A percentile compares a stretch with the other conserved stretches of the same genome.
phyloP scores from a whole-genome alignment of 2,797 vertebrate species.

The Choloepus didactylus region DNA sequence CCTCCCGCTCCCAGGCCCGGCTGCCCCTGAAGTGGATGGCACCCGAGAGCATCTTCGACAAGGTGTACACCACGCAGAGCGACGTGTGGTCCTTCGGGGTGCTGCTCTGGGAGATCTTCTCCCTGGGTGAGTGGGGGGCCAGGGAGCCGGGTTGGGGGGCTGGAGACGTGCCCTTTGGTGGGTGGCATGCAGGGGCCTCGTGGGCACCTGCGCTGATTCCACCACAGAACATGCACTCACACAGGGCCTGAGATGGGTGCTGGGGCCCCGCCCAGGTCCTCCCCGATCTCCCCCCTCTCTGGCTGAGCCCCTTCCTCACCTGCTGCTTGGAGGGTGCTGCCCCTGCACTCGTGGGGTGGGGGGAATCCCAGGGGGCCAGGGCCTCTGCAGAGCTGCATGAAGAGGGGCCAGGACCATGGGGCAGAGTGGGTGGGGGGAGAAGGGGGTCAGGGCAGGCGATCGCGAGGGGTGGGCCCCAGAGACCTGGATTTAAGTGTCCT shows the following conservation, averaged over 20 bases:
- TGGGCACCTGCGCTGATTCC: neutral
- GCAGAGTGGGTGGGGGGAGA: neutral
- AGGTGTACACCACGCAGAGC: slow-evolving; percentile 98
- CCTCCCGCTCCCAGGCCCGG: slow-evolving; percentile 91
- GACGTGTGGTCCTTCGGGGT: slow-evolving; percentile 99
- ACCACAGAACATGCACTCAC: too few species aligned
- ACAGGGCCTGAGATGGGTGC: too few species aligned
- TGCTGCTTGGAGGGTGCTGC: neutral
- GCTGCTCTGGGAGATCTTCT: slow-evolving; percentile 99
- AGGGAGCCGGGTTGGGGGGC: too few species aligned
- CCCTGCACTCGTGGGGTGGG: neutral
- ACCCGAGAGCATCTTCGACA: slow-evolving; percentile 99
- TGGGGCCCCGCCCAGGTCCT: neutral
- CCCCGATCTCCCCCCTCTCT: neutral
- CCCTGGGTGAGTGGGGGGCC: slow-evolving; percentile 91
- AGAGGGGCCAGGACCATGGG: neutral
- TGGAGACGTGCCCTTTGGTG: neutral
- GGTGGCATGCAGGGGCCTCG: neutral
- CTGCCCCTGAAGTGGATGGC: slow-evolving; percentile 99
- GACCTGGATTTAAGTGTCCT: too few species aligned
- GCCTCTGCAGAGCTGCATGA: neutral
- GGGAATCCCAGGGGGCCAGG: neutral
- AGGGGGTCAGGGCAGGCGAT: too few species aligned
- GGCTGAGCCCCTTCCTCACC: neutral
- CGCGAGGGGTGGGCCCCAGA: neutral